Evolutionary conservation across 2,113 vertebrate genomes (phyloP).

Genomic region (Rattus rattus): DNA sequence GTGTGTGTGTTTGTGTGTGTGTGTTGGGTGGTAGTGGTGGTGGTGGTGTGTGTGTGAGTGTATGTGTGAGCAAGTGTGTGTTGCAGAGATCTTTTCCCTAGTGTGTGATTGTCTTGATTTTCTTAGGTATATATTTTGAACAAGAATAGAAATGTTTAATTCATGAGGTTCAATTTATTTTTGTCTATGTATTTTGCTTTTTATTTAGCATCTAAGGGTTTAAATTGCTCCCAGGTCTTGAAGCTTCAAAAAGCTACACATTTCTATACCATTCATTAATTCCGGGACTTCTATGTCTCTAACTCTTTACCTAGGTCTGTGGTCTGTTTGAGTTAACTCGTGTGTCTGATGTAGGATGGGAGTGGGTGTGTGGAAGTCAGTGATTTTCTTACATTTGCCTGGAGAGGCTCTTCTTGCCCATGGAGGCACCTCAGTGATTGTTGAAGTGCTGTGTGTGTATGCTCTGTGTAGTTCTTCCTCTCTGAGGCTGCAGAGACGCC

Average conservation of each 20-base stretch:
- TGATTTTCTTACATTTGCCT: neutral
- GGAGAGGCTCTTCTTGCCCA: neutral
- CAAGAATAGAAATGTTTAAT: neutral
- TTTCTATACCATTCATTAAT: neutral
- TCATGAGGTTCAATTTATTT: neutral
- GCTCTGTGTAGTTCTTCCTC: neutral
- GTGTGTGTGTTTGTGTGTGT: too few species aligned
- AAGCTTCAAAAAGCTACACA: neutral
- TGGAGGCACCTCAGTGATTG: neutral
- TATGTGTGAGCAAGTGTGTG: too few species aligned
- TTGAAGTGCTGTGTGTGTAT: too few species aligned
- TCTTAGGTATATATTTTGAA: neutral
- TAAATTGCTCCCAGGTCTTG: neutral
- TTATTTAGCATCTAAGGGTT: neutral
- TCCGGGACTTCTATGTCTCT: neutral
- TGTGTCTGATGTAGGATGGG: neutral
- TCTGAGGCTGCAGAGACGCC: neutral
- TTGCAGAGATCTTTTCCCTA: neutral
- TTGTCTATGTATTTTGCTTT: neutral
- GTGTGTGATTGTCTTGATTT: neutral
- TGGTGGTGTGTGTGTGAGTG: neutral
- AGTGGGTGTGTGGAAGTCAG: fast-evolving
- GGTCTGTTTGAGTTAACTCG: neutral
- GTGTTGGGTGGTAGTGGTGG: too few species aligned
- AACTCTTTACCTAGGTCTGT: neutral